Evolutionary conservation across 2,888 invertebrate species (phyloP).

Genomic region (Hofmannophila pseudospretella): DNA sequence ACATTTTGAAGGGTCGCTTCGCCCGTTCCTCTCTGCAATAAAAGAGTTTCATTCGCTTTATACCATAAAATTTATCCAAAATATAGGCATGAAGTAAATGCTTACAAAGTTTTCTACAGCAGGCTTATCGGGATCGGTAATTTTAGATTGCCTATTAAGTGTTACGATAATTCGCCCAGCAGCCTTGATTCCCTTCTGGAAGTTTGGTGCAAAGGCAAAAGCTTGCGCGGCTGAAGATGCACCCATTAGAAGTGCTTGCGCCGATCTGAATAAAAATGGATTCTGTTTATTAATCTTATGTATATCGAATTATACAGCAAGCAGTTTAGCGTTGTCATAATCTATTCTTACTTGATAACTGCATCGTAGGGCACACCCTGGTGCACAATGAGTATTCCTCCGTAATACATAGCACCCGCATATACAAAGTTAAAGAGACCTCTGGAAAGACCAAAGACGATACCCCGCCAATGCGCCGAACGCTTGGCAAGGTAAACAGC

Average conservation of each 20-base stretch:
- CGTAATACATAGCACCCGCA: conserved; percentile 84
- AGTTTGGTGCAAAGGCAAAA: conserved; percentile 87
- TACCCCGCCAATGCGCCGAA: conserved; percentile 81
- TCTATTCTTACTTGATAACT: conserved; percentile 86
- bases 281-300: too few relatives aligned
- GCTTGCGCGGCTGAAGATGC: conserved; percentile 84
- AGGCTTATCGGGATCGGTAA: conserved; percentile 65
- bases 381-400: conserved; percentile 81
- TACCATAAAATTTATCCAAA: too few relatives aligned
- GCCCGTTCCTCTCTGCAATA: conserved; percentile 77
- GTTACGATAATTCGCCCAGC: conserved; percentile 83
- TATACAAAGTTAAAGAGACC: conserved; percentile 85
- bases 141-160: conserved; percentile 78
- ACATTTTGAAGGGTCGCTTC: conserved; percentile 84
- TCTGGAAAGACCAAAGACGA: conserved; percentile 85
- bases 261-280: conserved; percentile 75
- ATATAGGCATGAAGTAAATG: too few relatives aligned
- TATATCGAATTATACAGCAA: too few relatives aligned
- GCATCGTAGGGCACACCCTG: conserved; percentile 75
- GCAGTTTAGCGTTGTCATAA: too few relatives aligned
- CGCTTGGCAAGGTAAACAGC: conserved; percentile 77
- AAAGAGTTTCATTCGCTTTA: too few relatives aligned
- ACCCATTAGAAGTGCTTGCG: conserved; percentile 84
- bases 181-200: conserved; percentile 86
- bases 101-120: conserved; percentile 57